These are phyloP conservation scores for Neoniphon sammara DNA, from an alignment of 2,797 vertebrate genomes.

Conservation along the genomic window DNA sequence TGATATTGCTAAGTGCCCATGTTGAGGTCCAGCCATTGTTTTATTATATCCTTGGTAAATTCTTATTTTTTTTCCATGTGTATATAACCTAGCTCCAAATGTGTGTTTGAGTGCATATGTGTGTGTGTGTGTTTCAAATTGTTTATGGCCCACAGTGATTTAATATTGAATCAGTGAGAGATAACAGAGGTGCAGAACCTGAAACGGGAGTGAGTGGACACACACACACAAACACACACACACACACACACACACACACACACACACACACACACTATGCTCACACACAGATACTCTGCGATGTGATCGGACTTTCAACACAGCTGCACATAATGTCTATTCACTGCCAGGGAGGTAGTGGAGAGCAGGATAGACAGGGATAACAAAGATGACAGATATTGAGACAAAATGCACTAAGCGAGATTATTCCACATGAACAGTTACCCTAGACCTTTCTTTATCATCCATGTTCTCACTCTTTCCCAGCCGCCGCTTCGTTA, in stretches of 20 bases:
- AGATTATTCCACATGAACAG: constrained; percentile 58
- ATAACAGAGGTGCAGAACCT: constrained; percentile 67
- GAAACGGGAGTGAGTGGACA: constrained; percentile 61
- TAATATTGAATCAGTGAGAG: constrained; percentile 42
- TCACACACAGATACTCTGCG: constrained; percentile 67
- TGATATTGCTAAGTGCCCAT: no score
- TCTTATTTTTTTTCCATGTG: not conserved
- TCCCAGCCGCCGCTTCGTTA: constrained; percentile 38
- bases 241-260: constrained; percentile 39
- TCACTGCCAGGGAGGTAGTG: constrained; percentile 70
- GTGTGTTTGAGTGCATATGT: not conserved
- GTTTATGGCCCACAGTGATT: constrained; percentile 50
- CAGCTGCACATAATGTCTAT: constrained; percentile 80
- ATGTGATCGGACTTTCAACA: constrained; percentile 84
- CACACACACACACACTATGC: constrained; percentile 37
- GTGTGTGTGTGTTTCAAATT: constrained; percentile 41
- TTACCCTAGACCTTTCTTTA: constrained; percentile 43
- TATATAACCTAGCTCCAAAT: constrained; percentile 30
- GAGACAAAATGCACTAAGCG: constrained; percentile 51
- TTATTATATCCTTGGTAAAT: no score
- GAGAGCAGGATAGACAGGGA: constrained; percentile 45
- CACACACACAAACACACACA: constrained; percentile 38
- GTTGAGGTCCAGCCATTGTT: no score
- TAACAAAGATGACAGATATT: constrained; percentile 68
- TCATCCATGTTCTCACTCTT: constrained; percentile 51